These are phyloP conservation scores for Malurus elegans DNA, from an alignment of 2,113 vertebrate species.

Conservation along the genomic window DNA sequence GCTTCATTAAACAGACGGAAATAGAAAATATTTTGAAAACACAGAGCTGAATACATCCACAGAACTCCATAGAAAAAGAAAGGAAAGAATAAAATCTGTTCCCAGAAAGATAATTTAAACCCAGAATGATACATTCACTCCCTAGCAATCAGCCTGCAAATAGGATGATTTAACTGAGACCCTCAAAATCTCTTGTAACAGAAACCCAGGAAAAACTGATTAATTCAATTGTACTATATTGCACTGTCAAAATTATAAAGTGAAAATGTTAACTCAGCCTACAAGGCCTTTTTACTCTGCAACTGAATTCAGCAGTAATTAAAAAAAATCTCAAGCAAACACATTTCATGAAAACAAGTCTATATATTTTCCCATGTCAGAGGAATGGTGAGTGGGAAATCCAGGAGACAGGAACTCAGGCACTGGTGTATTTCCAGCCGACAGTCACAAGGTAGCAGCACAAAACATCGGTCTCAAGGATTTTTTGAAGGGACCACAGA, in stretches of 20 bases:
- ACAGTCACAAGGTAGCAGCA: constrained; percentile 32
- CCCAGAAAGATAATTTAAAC: background rate
- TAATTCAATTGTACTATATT: background rate
- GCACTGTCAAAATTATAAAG: constrained; percentile 13
- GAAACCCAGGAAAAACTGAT: background rate
- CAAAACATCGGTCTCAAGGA: background rate
- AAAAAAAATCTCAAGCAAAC: background rate
- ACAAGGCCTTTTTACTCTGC: background rate
- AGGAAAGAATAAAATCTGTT: background rate
- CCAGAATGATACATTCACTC: background rate
- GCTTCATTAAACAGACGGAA: background rate
- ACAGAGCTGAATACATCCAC: background rate
- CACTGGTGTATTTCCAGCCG: background rate
- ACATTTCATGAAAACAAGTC: background rate
- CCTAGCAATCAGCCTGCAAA: background rate
- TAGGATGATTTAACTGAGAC: background rate
- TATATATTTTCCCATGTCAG: background rate
- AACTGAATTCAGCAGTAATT: background rate
- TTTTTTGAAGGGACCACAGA: background rate
- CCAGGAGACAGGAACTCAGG: fast-evolving
- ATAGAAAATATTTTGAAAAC: background rate
- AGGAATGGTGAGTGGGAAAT: background rate
- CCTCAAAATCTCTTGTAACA: background rate
- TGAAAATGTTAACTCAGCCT: constrained; percentile 10
- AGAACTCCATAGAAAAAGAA: background rate